Percentiles rank a stretch among this genome's conserved stretches.
Conservation (phyloP, 2,888 invertebrate genomes). For the Masnerella sp. region DNA sequence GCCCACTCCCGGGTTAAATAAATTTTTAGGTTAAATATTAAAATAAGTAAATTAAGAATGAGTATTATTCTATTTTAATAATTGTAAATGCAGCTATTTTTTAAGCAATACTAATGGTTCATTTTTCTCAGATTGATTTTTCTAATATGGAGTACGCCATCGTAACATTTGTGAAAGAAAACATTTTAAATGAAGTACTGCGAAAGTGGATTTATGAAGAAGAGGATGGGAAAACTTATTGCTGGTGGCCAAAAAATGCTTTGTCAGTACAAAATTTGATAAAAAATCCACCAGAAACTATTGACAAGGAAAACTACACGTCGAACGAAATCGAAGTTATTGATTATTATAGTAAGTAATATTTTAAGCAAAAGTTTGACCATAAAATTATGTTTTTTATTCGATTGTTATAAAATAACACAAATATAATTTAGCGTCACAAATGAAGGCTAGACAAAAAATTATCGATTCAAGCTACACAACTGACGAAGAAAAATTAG, state of each 20-base stretch:
- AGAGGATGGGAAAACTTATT: slow-evolving; percentile 1
- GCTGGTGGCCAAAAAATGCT: slow-evolving; percentile 20
- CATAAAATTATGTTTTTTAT: neutral
- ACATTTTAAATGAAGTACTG: slow-evolving; percentile 12
- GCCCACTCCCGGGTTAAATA: too few species aligned
- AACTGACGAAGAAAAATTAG: slow-evolving; percentile 13
- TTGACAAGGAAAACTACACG: neutral
- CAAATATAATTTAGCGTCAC: neutral
- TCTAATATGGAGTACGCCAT: slow-evolving; percentile 8
- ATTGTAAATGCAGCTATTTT: too few species aligned
- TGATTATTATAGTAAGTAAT: slow-evolving; percentile 6
- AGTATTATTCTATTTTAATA: too few species aligned
- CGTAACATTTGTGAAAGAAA: slow-evolving; percentile 9
- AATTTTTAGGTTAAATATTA: too few species aligned
- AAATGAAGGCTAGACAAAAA: slow-evolving; percentile 1
- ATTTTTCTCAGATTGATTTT: too few species aligned
- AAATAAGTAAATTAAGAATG: too few species aligned
- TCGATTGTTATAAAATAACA: neutral
- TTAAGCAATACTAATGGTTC: too few species aligned
- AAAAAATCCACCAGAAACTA: neutral
- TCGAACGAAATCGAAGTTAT: neutral
- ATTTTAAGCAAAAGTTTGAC: neutral
- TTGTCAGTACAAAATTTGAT: slow-evolving; percentile 1
- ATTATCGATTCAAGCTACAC: slow-evolving; percentile 3
- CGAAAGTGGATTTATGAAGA: neutral